Conservation (phyloP, 2,888 invertebrate genomes). For the Epirrhoe tristata region DNA sequence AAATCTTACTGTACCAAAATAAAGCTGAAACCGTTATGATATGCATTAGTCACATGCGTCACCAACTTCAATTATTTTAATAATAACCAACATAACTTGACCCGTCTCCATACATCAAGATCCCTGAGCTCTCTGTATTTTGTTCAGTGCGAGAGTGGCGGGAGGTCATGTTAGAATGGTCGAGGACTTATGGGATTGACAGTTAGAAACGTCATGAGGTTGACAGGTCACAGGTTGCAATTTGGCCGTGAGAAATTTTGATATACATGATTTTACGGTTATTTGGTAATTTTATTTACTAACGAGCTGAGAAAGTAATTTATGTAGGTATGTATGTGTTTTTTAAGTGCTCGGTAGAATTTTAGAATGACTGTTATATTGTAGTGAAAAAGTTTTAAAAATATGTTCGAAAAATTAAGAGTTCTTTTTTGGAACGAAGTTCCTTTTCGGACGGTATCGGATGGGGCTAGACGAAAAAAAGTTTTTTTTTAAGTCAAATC, state of each 20-base stretch:
- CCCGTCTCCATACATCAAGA: conserved; percentile 36
- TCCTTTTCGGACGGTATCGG: too few relatives aligned
- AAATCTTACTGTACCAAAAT: conserved; percentile 27
- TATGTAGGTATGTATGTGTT: conserved; percentile 10
- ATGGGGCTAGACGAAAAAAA: too few relatives aligned
- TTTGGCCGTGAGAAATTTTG: conserved; percentile 73
- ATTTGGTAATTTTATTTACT: conserved; percentile 39
- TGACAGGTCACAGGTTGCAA: conserved; percentile 74
- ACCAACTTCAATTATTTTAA: conserved; percentile 70
- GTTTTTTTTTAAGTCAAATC: too few relatives aligned
- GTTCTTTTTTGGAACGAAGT: background rate
- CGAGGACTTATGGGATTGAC: conserved; percentile 64
- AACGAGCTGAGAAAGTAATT: conserved; percentile 32
- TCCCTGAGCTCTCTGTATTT: conserved; percentile 24
- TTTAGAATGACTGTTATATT: too few relatives aligned
- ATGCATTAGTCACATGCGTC: conserved; percentile 68
- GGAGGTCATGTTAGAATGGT: conserved; percentile 55
- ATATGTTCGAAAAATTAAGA: background rate
- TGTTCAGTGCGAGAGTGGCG: conserved; percentile 12
- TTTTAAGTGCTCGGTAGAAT: conserved; percentile 4
- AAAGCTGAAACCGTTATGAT: conserved; percentile 66
- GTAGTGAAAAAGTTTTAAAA: background rate
- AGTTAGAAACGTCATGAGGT: conserved; percentile 73
- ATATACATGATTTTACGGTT: conserved; percentile 48
- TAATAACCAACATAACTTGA: conserved; percentile 54